Conservation (phyloP, 2,797 vertebrate genomes). For the Syndactyla subalaris region DNA sequence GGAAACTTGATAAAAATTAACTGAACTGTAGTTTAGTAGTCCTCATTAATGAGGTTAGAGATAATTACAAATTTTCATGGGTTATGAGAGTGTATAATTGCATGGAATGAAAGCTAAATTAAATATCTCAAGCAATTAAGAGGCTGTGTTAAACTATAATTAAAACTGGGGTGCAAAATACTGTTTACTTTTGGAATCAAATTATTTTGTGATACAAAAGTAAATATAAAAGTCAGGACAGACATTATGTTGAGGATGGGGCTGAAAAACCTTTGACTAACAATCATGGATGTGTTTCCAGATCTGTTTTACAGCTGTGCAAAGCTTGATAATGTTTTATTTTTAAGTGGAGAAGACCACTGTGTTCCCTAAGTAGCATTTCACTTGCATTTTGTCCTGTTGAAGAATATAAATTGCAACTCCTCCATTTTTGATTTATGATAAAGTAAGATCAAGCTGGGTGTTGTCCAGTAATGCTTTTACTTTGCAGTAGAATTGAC, state of each 20-base stretch:
- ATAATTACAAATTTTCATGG: conserved; percentile 74
- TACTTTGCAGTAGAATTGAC: conserved; percentile 1
- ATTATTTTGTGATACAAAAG: conserved; percentile 33
- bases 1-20: conserved; percentile 45
- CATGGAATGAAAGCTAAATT: conserved; percentile 74
- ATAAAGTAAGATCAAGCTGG: neutral
- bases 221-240: neutral
- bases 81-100: conserved; percentile 72
- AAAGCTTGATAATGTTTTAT: neutral
- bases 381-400: neutral
- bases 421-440: neutral
- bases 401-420: neutral
- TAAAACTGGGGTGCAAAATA: conserved; percentile 54
- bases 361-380: neutral
- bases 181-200: conserved; percentile 64
- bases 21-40: conserved; percentile 59
- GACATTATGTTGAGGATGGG: neutral
- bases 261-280: neutral
- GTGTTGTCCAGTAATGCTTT: conserved; percentile 15
- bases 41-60: conserved; percentile 67
- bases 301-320: neutral
- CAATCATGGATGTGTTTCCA: neutral
- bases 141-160: conserved; percentile 63
- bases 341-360: neutral
- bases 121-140: conserved; percentile 73